Percentiles rank a stretch among this genome's conserved stretches.
Conservation (phyloP, 1,140 invertebrate species). For the Aporrectodea caliginosa region DNA sequence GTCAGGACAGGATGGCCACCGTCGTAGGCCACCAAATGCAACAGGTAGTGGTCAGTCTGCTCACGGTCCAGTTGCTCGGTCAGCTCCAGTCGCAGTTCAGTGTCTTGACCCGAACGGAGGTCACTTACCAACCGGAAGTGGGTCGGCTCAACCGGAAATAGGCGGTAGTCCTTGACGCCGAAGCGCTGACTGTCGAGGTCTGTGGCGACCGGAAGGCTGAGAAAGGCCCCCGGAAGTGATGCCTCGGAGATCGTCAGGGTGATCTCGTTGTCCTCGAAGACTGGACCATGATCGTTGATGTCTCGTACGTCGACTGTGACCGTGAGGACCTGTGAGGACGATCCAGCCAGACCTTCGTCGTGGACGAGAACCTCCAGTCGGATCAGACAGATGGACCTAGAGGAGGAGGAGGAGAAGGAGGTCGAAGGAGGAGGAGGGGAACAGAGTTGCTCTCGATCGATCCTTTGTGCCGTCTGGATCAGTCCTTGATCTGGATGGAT, state of each 20-base stretch:
- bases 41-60: constrained; percentile 15
- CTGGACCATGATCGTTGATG: constrained; percentile 20
- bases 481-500: too few species aligned
- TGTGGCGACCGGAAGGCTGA: constrained; percentile 1
- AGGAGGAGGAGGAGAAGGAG: too few species aligned
- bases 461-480: too few species aligned
- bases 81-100: constrained; percentile 25
- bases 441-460: too few species aligned
- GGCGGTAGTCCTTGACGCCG: constrained; percentile 3
- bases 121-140: not conserved
- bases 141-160: not conserved
- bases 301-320: not conserved
- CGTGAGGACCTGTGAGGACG: not conserved
- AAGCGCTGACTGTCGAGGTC: not conserved
- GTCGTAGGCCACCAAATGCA: constrained; percentile 27
- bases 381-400: not conserved
- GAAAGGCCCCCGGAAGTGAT: not conserved
- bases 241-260: not conserved
- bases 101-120: constrained; percentile 3
- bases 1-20: constrained; percentile 19
- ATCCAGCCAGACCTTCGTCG: not conserved
- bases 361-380: not conserved
- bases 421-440: too few species aligned
- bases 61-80: constrained; percentile 24
- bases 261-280: not conserved